Evolutionary conservation across 2,797 vertebrate species (phyloP).

Genomic region (Macropodus opercularis): DNA sequence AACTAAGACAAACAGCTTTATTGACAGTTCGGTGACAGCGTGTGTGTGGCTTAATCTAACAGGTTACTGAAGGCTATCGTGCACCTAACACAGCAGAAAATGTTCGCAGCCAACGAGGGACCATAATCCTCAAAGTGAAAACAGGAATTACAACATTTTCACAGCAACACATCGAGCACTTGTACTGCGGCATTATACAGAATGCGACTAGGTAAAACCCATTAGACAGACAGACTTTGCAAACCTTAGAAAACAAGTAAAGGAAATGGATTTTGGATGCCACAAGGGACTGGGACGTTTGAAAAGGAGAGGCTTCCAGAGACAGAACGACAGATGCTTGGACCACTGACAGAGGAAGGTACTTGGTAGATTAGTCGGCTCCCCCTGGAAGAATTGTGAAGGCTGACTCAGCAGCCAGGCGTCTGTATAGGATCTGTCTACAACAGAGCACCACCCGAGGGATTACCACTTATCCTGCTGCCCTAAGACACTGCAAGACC

Average conservation of each 20-base stretch:
- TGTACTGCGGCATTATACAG: conserved; percentile 8
- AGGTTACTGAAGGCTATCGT: conserved; percentile 2
- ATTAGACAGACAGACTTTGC: conserved; percentile 28
- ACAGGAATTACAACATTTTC: conserved; percentile 1
- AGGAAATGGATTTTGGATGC: conserved; percentile 18
- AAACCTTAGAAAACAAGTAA: conserved; percentile 27
- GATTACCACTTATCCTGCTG: conserved; percentile 73
- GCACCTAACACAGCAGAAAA: neutral
- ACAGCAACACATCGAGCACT: conserved; percentile 4
- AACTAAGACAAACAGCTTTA: conserved; percentile 34
- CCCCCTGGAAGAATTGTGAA: conserved; percentile 49
- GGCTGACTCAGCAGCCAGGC: conserved; percentile 69
- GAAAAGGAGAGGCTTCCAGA: conserved; percentile 35
- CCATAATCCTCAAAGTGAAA: conserved; percentile 1
- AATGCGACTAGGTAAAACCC: conserved; percentile 18
- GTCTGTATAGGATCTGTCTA: conserved; percentile 54
- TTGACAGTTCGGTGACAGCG: conserved; percentile 23
- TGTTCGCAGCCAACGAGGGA: conserved; percentile 1
- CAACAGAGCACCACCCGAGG: conserved; percentile 45
- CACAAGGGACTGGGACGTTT: conserved; percentile 23
- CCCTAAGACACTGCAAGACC: conserved; percentile 59
- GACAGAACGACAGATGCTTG: conserved; percentile 51
- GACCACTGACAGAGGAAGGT: conserved; percentile 60
- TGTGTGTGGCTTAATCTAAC: conserved; percentile 20
- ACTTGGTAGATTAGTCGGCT: conserved; percentile 61